phyloP scores from a whole-genome alignment of 2,888 invertebrate genomes.

The Aspidapion aeneum region DNA sequence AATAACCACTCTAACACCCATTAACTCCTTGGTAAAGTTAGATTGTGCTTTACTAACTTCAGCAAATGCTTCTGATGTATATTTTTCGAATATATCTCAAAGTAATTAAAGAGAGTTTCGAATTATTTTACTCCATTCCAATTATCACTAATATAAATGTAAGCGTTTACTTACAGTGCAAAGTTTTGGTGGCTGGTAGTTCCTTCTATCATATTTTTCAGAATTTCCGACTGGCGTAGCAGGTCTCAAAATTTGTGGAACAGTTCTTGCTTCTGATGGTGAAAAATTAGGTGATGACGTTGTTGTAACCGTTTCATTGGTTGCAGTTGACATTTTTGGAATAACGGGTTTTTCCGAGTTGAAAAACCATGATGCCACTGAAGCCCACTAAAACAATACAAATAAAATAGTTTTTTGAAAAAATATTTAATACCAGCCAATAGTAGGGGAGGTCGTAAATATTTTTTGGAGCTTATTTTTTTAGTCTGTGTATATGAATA shows the following conservation, averaged over 20 bases:
- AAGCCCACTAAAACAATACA: slow-evolving; percentile 48
- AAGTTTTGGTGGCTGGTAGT: slow-evolving; percentile 19
- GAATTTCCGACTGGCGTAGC: neutral
- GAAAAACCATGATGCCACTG: slow-evolving; percentile 51
- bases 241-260: slow-evolving; percentile 2
- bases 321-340: slow-evolving; percentile 21
- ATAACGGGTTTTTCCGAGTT: slow-evolving; percentile 43
- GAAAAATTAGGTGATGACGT: neutral
- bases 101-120: too few relatives aligned
- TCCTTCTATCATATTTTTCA: slow-evolving; percentile 12
- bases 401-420: too few relatives aligned
- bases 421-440: too few relatives aligned
- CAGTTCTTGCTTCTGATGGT: neutral
- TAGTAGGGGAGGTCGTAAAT: too few relatives aligned
- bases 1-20: too few relatives aligned
- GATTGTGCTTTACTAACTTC: too few relatives aligned
- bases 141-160: neutral
- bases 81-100: too few relatives aligned
- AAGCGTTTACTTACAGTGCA: slow-evolving; percentile 22
- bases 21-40: too few relatives aligned
- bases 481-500: too few relatives aligned
- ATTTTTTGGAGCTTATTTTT: too few relatives aligned
- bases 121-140: neutral
- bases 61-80: too few relatives aligned
- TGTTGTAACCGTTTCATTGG: neutral